A percentile compares a stretch with the other conserved stretches of the same genome.
These are phyloP conservation scores for Lacerta bilineata DNA, from an alignment of 2,797 vertebrate species.

Conservation along the genomic window DNA sequence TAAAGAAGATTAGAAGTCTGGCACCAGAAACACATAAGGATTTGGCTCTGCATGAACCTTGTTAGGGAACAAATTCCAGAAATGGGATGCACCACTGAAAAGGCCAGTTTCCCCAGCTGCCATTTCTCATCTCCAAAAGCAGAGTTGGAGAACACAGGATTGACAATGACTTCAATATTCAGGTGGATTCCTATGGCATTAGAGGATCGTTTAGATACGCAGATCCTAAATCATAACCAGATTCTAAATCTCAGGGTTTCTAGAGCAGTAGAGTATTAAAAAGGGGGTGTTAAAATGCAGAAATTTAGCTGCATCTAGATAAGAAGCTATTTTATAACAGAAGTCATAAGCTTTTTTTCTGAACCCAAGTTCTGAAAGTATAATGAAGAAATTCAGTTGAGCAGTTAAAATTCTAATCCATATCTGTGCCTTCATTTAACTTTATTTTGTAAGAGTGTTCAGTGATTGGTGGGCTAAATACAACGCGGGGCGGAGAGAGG, in stretches of 20 bases:
- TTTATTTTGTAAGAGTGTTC: neutral
- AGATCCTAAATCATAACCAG: neutral
- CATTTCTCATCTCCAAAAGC: neutral
- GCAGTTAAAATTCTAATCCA: neutral
- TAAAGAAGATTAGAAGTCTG: neutral
- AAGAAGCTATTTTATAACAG: neutral
- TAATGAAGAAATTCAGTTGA: neutral
- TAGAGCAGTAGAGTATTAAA: slow-evolving; percentile 6
- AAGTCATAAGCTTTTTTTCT: neutral
- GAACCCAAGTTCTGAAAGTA: neutral
- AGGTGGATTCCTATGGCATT: neutral
- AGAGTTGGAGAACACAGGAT: neutral
- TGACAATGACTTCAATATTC: neutral
- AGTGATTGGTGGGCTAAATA: too few relatives aligned
- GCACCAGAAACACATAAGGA: neutral
- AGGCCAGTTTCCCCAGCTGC: neutral
- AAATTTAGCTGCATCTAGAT: neutral
- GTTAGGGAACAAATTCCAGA: neutral
- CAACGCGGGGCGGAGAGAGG: too few relatives aligned
- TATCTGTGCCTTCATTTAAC: neutral
- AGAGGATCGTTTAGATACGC: neutral
- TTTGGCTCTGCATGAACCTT: too few relatives aligned
- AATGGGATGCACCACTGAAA: neutral
- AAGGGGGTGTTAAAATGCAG: neutral
- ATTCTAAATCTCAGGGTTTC: neutral